phyloP scores from a whole-genome alignment of 2,113 vertebrate genomes.

The Monopterus albus region DNA sequence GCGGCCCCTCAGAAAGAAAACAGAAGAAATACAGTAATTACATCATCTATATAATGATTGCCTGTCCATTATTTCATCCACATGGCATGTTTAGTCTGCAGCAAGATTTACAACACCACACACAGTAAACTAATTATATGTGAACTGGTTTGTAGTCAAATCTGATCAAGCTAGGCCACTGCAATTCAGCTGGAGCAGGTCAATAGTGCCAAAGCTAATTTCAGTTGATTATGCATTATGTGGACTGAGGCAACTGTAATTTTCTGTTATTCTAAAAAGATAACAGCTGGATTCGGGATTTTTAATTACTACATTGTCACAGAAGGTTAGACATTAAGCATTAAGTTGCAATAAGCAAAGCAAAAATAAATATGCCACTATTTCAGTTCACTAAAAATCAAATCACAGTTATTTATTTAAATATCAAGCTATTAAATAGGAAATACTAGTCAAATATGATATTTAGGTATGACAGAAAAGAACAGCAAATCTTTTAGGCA shows the following conservation, averaged over 20 bases:
- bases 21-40: slow-evolving; percentile 63
- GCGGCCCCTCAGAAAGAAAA: slow-evolving; percentile 26
- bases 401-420: not conserved
- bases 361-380: no score
- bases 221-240: slow-evolving; percentile 53
- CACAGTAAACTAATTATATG: slow-evolving; percentile 74
- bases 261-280: slow-evolving; percentile 24
- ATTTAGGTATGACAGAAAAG: not conserved
- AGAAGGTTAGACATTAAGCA: no score
- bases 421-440: not conserved
- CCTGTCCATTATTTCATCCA: slow-evolving; percentile 69
- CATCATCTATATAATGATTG: slow-evolving; percentile 69
- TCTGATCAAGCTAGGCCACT: slow-evolving; percentile 61
- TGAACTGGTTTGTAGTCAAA: slow-evolving; percentile 63
- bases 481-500: slow-evolving; percentile 5
- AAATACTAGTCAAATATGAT: not conserved
- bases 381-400: no score
- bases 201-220: slow-evolving; percentile 59
- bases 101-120: slow-evolving; percentile 75
- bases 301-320: no score
- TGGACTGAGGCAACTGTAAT: slow-evolving; percentile 37
- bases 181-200: slow-evolving; percentile 52
- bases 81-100: slow-evolving; percentile 67
- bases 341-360: not conserved
- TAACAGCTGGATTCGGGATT: slow-evolving; percentile 7